Evolutionary conservation across 1,140 invertebrate species (phyloP), one percentile per base, ranked within the genome.

Genomic region (Drepana arcuata): DNA sequence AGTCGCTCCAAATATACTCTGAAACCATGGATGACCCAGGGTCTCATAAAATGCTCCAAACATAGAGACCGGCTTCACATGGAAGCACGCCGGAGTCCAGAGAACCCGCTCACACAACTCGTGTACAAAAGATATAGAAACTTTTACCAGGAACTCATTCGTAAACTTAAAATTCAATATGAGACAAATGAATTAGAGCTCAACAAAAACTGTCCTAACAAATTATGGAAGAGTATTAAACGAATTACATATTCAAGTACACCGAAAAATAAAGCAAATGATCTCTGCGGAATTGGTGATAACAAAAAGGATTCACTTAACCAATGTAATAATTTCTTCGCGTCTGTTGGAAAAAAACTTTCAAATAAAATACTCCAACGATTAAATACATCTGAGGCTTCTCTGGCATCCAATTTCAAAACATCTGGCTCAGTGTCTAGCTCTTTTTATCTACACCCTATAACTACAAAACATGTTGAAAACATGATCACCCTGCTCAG

Each of bases 71-170:
- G 27, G 9, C 3, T 49, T n/a, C 37, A 49, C 12, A 10, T 7
- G 16, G 27, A 35, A 29, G 6, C 16, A 10, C 33, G 27, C 21
- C 11, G 16, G 7, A 14, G 13, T 10, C 41, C 32, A 7, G 7
- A 44, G 16, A 30, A 49, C 30, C 0, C 23, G 4, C 33, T 14
- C 7, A 7, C 41, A n/a, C 26, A 16, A 29, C 15, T 32, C 1
- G 36, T 24, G 4, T 49, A 40, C 9, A 49, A 40, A 26, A 13
- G 39, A 3, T 49, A 49, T n/a, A 30, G 47, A 30, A 49, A 44
- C 12, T 21, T 29, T 10, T 39, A 31, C 28, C 35, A 39, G 13
- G 37, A 12, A 2, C 18, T 41, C 16, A 7, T 41, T 7, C 30
- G 35, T 12, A 48, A 37, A 28, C 7, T 26, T 1, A 41, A 41